Evolutionary conservation across 2,888 invertebrate genomes (phyloP).

Genomic region (Melieria crassipennis): DNA sequence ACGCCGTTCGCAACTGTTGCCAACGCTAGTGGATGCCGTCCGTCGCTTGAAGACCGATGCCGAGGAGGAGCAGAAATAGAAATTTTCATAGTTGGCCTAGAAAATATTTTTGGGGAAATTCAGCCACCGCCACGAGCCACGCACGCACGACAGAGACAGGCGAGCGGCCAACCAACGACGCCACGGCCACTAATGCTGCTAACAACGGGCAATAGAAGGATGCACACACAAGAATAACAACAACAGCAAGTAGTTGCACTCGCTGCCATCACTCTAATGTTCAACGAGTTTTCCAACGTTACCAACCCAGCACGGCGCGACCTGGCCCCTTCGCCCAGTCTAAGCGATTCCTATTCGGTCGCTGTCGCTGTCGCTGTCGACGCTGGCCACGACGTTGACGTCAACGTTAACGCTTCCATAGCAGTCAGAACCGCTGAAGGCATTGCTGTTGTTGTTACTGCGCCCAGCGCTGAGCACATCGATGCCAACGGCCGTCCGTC

Average conservation of each 20-base stretch:
- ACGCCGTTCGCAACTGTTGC: too few species aligned
- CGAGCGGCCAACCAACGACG: not conserved
- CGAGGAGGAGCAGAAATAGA: not conserved
- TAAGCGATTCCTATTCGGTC: not conserved
- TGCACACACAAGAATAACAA: not conserved
- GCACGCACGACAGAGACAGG: not conserved
- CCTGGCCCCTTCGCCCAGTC: too few species aligned
- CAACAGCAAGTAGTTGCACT: not conserved
- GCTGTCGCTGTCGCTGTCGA: not conserved
- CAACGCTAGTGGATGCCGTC: not conserved
- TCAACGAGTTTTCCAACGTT: constrained; percentile 20
- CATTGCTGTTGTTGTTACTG: too few species aligned
- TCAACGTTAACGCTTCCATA: not conserved
- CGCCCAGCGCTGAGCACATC: too few species aligned
- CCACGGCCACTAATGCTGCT: not conserved
- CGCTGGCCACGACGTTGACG: not conserved
- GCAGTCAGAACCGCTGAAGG: too few species aligned
- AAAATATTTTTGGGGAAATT: constrained; percentile 1
- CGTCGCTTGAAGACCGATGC: constrained; percentile 6
- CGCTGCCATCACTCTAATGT: not conserved
- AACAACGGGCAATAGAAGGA: constrained; percentile 2
- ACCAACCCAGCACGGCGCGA: too few species aligned
- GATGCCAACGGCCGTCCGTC: too few species aligned
- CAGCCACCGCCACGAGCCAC: not conserved
- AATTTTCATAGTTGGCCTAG: constrained; percentile 1